These are phyloP conservation scores for Bugulina stolonifera DNA, from an alignment of 2,888 invertebrate genomes.

Conservation along the genomic window DNA sequence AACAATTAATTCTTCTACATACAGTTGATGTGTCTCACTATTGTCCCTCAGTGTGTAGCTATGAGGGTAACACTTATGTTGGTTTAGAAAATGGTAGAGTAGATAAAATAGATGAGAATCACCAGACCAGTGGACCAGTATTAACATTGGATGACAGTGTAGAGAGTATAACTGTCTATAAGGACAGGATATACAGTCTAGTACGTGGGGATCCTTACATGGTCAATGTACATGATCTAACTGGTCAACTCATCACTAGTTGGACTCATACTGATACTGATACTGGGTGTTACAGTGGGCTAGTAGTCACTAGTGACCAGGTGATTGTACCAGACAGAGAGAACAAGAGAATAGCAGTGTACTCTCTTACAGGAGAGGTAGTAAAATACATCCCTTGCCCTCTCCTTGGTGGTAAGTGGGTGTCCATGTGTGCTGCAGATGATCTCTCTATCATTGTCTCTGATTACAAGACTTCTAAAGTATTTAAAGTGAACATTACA, in stretches of 20 bases:
- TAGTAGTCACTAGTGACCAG: neutral
- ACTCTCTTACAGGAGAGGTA: constrained; percentile 4
- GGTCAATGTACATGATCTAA: neutral
- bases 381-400: neutral
- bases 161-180: neutral
- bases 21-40: neutral
- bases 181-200: constrained; percentile 3
- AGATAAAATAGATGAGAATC: neutral
- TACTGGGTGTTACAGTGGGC: neutral
- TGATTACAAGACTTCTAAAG: neutral
- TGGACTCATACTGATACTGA: constrained; percentile 13
- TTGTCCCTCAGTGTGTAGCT: neutral
- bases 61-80: constrained; percentile 18
- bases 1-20: neutral
- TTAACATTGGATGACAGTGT: neutral
- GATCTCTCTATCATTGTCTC: neutral
- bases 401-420: neutral
- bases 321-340: constrained; percentile 1
- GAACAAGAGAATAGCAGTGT: constrained; percentile 15
- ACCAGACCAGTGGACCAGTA: neutral
- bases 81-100: neutral
- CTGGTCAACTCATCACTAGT: neutral
- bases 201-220: neutral
- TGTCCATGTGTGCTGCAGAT: neutral
- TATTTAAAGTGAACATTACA: neutral